These are phyloP conservation scores for Alsophila aescularia DNA, from an alignment of 2,888 invertebrate genomes.

Conservation along the genomic window DNA sequence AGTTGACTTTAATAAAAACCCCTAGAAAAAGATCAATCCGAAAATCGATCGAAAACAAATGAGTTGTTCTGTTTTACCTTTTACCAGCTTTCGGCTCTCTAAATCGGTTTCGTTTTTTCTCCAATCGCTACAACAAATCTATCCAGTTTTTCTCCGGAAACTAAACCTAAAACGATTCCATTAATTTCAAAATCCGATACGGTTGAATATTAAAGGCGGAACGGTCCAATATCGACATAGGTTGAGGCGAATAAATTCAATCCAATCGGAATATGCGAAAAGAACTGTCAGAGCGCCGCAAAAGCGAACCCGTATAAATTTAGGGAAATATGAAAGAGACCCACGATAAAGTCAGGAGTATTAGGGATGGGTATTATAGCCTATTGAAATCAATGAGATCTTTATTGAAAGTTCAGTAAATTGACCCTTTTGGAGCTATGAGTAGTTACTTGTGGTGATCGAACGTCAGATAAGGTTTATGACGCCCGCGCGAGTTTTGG, in stretches of 20 bases:
- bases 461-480: slow-evolving; percentile 39
- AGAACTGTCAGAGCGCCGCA: slow-evolving; percentile 65
- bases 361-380: slow-evolving; percentile 67
- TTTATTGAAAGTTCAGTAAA: slow-evolving; percentile 73
- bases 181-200: slow-evolving; percentile 38
- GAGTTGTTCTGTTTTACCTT: too few relatives aligned
- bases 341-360: slow-evolving; percentile 70
- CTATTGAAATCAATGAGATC: slow-evolving; percentile 77
- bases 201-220: slow-evolving; percentile 46
- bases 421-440: slow-evolving; percentile 51
- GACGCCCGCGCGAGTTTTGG: slow-evolving; percentile 13
- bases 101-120: too few relatives aligned
- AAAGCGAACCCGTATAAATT: slow-evolving; percentile 72
- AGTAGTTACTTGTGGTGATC: slow-evolving; percentile 33
- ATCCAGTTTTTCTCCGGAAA: slow-evolving; percentile 27
- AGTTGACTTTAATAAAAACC: too few relatives aligned
- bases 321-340: slow-evolving; percentile 66
- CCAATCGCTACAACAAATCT: slow-evolving; percentile 14
- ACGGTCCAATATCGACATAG: slow-evolving; percentile 49
- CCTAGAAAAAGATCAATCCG: too few relatives aligned
- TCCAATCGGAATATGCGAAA: slow-evolving; percentile 63
- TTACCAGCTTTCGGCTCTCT: not conserved
- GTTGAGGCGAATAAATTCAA: slow-evolving; percentile 62
- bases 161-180: slow-evolving; percentile 29
- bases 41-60: too few relatives aligned